These are phyloP conservation scores for Busseola fusca DNA, from an alignment of 2,888 invertebrate species.

Conservation along the genomic window DNA sequence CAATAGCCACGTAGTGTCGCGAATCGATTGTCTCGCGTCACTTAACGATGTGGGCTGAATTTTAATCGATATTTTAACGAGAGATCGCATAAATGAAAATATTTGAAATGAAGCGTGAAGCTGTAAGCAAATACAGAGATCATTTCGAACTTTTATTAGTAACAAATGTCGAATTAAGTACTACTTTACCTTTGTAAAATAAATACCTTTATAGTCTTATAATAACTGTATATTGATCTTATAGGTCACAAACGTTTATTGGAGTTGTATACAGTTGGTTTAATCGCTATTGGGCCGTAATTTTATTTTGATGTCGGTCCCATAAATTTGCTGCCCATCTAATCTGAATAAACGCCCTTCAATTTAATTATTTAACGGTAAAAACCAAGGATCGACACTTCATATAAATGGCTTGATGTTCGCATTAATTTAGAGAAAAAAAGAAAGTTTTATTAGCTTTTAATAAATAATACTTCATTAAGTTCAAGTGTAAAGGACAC, in stretches of 20 bases:
- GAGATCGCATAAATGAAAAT: conserved; percentile 33
- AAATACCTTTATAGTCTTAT: conserved; percentile 22
- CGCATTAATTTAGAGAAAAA: not conserved
- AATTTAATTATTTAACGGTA: conserved; percentile 23
- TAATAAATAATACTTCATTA: not conserved
- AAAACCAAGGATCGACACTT: not conserved
- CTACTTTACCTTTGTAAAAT: conserved; percentile 13
- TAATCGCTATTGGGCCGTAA: conserved; percentile 3
- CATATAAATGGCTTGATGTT: not conserved
- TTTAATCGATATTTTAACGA: conserved; percentile 56
- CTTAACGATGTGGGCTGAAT: conserved; percentile 65
- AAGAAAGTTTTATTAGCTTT: not conserved
- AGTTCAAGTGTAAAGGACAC: not conserved
- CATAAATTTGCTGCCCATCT: conserved; percentile 1
- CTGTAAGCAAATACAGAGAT: conserved; percentile 19
- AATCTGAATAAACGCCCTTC: conserved; percentile 23
- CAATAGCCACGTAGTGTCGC: conserved; percentile 56
- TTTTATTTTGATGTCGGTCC: conserved; percentile 10
- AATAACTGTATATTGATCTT: conserved; percentile 33
- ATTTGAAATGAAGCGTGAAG: conserved; percentile 35
- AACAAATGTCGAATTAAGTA: conserved; percentile 39
- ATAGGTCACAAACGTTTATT: conserved; percentile 25
- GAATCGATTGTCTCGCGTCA: conserved; percentile 67
- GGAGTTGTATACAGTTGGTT: conserved; percentile 15
- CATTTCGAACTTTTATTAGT: conserved; percentile 30